Base-by-base conservation (phyloP, 2,797 vertebrate genomes). In the Dermochelys coriacea region DNA sequence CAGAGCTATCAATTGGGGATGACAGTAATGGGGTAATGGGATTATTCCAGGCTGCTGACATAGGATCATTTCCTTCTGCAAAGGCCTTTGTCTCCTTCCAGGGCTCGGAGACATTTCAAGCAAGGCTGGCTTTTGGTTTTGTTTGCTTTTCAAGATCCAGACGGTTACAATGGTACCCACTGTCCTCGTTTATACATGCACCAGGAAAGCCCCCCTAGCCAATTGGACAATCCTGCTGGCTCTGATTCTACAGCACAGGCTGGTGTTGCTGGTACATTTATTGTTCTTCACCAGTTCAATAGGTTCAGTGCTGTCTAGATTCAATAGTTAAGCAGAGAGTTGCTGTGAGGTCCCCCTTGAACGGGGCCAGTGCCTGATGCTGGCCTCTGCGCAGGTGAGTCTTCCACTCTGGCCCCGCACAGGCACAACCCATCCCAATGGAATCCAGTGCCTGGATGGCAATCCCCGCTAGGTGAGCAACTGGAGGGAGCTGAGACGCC, bases 271-370 rank as follows among this genome's bases (percentile, higher is more conserved):
- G 85, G 85, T 68, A 2, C 8, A 1, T 45, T 91, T 81, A 95
- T 96, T 94, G 93, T 82, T 9, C 45, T 75, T 77, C 15, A 9
- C 41, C 45, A 15, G 45, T 9, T 94, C n/a, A 8, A 45, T 21
- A 95, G n/a, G 21, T 23, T 95, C 87, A 93, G 90, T 95, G 95
- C 93, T 95, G 94, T 71, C 94, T 95, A 0, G 1, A 4, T 41
- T 80, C 87, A n/a, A 57, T 80, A 82, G 86, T 29, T 71, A 93
- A 78, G 61, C 87, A 34, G 87, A 50, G 81, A 49, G 15, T 7
- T 88, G 51, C 84, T 18, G 34, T 68, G 47, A 86, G 37, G 14
- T 47, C 8, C 3, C 5, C 25, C 55, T 34, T 64, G 88, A 10
- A 5, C 0, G 14, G 85, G 87, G 51, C 37, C 57, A 8, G 59